These are phyloP conservation scores for Hipparchia semele DNA, from an alignment of 2,888 invertebrate species.

Conservation along the genomic window DNA sequence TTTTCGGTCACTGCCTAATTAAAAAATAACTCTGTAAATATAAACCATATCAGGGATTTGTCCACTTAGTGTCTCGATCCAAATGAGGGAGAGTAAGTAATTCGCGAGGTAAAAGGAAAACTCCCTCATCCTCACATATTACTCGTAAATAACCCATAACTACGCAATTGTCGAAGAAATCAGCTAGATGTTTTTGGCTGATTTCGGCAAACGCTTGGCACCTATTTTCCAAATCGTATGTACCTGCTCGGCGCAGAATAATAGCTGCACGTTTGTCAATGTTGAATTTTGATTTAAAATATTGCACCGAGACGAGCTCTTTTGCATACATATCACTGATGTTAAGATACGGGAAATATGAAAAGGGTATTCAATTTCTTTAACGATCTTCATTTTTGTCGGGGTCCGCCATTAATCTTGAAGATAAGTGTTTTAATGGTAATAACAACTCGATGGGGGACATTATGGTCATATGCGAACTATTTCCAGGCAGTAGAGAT, in stretches of 20 bases:
- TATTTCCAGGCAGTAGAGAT: constrained; percentile 29
- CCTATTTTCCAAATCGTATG: too few relatives aligned
- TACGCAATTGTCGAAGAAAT: too few relatives aligned
- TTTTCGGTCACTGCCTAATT: too few relatives aligned
- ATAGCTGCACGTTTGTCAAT: background rate
- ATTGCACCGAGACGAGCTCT: constrained; percentile 3
- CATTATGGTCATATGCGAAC: constrained; percentile 35
- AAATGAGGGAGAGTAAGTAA: too few relatives aligned
- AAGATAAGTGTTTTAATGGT: constrained; percentile 75
- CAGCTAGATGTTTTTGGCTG: too few relatives aligned
- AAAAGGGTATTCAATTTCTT: constrained; percentile 26
- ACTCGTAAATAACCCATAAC: too few relatives aligned
- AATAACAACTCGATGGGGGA: constrained; percentile 63
- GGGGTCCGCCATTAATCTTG: constrained; percentile 64
- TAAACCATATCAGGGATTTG: too few relatives aligned
- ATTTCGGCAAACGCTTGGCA: too few relatives aligned
- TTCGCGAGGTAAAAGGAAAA: too few relatives aligned
- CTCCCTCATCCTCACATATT: too few relatives aligned
- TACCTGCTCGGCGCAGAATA: background rate
- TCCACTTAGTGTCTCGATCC: too few relatives aligned
- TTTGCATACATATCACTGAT: constrained; percentile 8
- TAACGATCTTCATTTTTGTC: constrained; percentile 26
- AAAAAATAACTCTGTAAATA: too few relatives aligned
- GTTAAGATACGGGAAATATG: constrained; percentile 18
- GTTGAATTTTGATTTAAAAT: constrained; percentile 5